Evolutionary conservation across 92 coral and sea anemone species (phyloP).

Genomic region (Diadumene lineata): DNA sequence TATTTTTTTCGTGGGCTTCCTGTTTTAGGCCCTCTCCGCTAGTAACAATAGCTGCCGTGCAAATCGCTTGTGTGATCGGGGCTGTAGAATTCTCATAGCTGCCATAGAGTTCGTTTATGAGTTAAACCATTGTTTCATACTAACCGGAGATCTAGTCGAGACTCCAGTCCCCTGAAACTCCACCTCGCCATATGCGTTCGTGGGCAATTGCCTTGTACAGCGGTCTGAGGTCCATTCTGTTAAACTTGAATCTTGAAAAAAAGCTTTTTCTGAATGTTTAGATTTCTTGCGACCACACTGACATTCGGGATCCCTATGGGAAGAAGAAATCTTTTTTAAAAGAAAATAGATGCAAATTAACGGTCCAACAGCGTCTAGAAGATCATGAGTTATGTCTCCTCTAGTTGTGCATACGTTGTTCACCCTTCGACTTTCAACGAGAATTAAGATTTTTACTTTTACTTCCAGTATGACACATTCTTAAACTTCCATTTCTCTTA

Average conservation of each 20-base stretch:
- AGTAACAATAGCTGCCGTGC: too few species aligned
- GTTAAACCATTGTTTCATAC: too few species aligned
- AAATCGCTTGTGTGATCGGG: too few species aligned
- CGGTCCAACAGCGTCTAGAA: neutral
- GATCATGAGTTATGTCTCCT: too few species aligned
- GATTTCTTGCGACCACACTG: conserved; percentile 68
- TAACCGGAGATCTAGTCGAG: conserved; percentile 88
- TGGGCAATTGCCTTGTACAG: conserved; percentile 77
- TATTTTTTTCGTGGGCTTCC: too few species aligned
- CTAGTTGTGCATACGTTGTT: too few species aligned
- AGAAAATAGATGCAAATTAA: neutral
- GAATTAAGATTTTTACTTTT: neutral
- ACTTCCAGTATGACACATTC: neutral
- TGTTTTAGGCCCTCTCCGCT: too few species aligned
- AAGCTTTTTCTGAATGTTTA: conserved; percentile 45
- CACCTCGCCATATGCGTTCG: conserved; percentile 94
- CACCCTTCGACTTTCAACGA: neutral
- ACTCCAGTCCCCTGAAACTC: conserved; percentile 83
- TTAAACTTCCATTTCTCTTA: neutral
- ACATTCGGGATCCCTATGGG: conserved; percentile 53
- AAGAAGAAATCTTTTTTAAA: neutral
- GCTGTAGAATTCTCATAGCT: too few species aligned
- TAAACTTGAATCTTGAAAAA: conserved; percentile 30
- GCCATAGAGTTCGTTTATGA: too few species aligned
- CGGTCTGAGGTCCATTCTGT: conserved; percentile 82